Evolutionary conservation across 2,797 vertebrate species (phyloP), one percentile per base, ranked within the genome.

Genomic region (Rhadinocentrus ornatus): DNA sequence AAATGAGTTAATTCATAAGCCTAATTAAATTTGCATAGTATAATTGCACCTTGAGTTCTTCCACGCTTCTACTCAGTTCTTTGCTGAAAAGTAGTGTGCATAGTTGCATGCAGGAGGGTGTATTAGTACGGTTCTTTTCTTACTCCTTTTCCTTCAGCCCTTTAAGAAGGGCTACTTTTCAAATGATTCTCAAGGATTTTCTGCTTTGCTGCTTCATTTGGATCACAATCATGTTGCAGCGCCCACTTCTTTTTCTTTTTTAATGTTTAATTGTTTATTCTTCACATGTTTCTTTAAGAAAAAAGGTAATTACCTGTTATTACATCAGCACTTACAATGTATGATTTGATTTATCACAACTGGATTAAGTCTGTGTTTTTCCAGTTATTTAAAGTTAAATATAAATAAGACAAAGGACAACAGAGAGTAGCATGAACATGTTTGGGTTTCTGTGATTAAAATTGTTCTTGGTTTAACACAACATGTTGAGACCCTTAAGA

Each of bases 1-100:
- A 59, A 66, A 71, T 66, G 46, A 35, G 46, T 73, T 64, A 56
- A 79, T 62, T 61, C 18, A 4, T 81, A 22, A 62, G 77, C 55
- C 34, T 53, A 50, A 64, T 73, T 75, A 18, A 29, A 80, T 59
- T 48, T 62, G 20, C 32, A 62, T 8, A 18, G 12, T 27, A 50
- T 62, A 69, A 72, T 35, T 71, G 60, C 12, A 3, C 8, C 12
- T 66, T 22, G 22, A 8, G 60, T 44, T 62, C 35, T 46, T 58
- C 16, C 35, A 35, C 48, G 26, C 9, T 31, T 75, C 34, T 35
- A 50, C 35, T 63, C 3, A 16, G n/a, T n/a, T 20, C 22, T 71
- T 46, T 50, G 32, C 56, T 61, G 48, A 48, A 46, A 63, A 63
- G 50, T 52, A 68, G 46, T 18, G 55, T 41, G 24, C n/a, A 55